Base-by-base conservation (phyloP, 1,140 invertebrate genomes). In the Stenopsyche tienmushanensis region DNA sequence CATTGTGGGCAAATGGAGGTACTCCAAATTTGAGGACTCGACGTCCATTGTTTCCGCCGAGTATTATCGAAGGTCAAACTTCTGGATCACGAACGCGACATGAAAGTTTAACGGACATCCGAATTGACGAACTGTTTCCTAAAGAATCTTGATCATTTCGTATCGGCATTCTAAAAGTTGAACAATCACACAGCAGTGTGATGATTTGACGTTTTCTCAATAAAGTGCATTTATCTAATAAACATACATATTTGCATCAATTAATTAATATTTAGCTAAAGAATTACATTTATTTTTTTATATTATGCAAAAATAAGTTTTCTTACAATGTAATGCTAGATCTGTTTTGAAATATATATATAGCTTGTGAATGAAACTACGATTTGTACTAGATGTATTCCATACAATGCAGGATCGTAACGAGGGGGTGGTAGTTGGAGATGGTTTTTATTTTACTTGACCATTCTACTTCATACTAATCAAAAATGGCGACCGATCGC, bases 81-180 rank as follows among this genome's bases (percentile, higher is more conserved):
- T 44, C 52, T n/a, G n/a, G 47, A 8, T 13, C 57, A 10, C 18
- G 67, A 10, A 64, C 64, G n/a, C 55, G 68, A 18, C 64, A 64
- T 20, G 68, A 62, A 24, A 70, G 68, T 42, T 55, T 70, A 34
- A 64, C 44, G 7, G 68, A 70, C 21, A 49, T 70, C n/a, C 52
- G 25, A 59, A 59, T 70, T 39, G 68, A 69, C 15, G 57, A 53
- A 47, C 29, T 52, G 1, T 2, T 15, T 3, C 13, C 41, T 13
- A 44, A 44, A 3, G 18, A 44, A 3, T 44, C 41, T 44, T 13
- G 18, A 44, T 44, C n/a, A 44, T 15, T n/a, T n/a, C n/a, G n/a
- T n/a, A n/a, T n/a, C n/a, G n/a, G n/a, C n/a, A n/a, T n/a, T n/a
- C n/a, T n/a, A n/a, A n/a, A n/a, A n/a, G n/a, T n/a, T n/a, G n/a